phyloP scores from a whole-genome alignment of 2,888 invertebrate genomes.

The Achlya flavicornis region DNA sequence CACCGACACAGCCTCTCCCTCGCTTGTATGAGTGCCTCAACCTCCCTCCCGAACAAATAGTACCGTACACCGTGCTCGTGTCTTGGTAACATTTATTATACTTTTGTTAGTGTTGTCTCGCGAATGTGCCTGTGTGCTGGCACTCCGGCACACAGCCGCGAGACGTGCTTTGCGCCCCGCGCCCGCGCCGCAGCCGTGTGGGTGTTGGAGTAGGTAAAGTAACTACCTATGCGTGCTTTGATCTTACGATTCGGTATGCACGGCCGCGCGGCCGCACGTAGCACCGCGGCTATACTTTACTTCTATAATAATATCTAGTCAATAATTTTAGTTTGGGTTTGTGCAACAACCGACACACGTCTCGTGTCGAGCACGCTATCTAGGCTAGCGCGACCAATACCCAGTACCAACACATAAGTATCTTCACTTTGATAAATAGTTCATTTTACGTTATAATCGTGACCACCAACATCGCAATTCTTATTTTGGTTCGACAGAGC shows the following conservation, averaged over 20 bases:
- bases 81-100: constrained; percentile 81
- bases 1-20: constrained; percentile 79
- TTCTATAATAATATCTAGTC: constrained; percentile 79
- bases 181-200: constrained; percentile 56
- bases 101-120: constrained; percentile 72
- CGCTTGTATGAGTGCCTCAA: constrained; percentile 79
- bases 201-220: constrained; percentile 79
- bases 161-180: constrained; percentile 44
- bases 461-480: not conserved
- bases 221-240: constrained; percentile 81
- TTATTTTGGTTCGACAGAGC: not conserved
- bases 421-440: constrained; percentile 46
- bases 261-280: constrained; percentile 79
- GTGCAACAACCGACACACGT: constrained; percentile 76
- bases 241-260: constrained; percentile 84
- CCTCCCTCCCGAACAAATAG: constrained; percentile 83
- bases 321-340: constrained; percentile 80
- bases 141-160: constrained; percentile 50
- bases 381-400: constrained; percentile 55
- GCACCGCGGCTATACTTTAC: constrained; percentile 75
- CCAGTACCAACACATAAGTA: constrained; percentile 40
- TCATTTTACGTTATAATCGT: constrained; percentile 21
- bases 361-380: constrained; percentile 56
- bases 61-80: constrained; percentile 81
- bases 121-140: constrained; percentile 62